Evolutionary conservation across 2,888 invertebrate genomes (phyloP), one percentile per base, ranked within the genome.

Genomic region (Caenorhabditis sp.): DNA sequence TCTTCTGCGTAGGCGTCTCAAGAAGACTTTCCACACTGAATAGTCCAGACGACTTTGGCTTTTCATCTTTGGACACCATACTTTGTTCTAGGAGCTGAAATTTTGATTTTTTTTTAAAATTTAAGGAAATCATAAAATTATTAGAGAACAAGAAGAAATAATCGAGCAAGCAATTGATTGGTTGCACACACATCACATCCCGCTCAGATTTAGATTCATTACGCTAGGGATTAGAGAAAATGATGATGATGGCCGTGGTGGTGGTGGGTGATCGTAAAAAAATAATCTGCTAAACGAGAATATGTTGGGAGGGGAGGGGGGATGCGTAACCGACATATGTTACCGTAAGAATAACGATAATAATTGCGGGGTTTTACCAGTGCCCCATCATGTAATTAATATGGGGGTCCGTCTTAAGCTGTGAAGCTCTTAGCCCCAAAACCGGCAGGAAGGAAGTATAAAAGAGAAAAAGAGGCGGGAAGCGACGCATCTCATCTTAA

Each of bases 1-100:
- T 9, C 15, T 74, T 67, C 53, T 56, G n/a, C 4, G 62, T 20
- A 18, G 76, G 61, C 13, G 81, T 72, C 60, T 85, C 85, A 15
- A 85, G 47, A 2, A 85, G 32, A 50, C 82, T 81, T 26, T 81
- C 85, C 40, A 85, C 85, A 58, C 85, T 85, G 80, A 85, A 85
- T 60, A 85, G 26, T 22, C 78, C 62, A 0, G 77, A 68, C 18
- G 60, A 56, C 60, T 82, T 85, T n/a, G 76, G 65, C 20, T 74
- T 74, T 26, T 80, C 80, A 50, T 77, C 81, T 60, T 76, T 81
- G 2, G 83, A 83, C 32, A 85, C 80, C 85, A 83, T 83, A 55
- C 47, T 69, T n/a, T n/a, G n/a, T n/a, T n/a, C n/a, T n/a, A n/a
- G n/a, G n/a, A n/a, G n/a, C n/a, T n/a, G n/a, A n/a, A n/a, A n/a